Conservation (phyloP, 2,888 invertebrate species). For the Kuschelorhynchus macadamiae region DNA sequence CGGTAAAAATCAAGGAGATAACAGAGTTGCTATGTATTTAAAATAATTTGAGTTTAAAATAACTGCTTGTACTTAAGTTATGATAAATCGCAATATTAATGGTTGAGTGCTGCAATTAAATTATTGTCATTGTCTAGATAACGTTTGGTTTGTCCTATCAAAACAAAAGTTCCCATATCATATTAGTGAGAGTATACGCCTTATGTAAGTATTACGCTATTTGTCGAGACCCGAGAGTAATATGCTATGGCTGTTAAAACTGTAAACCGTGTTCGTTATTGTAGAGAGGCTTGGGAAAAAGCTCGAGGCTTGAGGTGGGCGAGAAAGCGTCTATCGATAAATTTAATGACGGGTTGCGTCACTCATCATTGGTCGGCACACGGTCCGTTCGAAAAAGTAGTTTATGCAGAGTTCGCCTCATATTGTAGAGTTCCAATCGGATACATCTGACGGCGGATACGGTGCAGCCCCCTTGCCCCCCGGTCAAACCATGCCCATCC, state of each 20-base stretch:
- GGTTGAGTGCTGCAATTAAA: too few relatives aligned
- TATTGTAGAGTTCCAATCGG: conserved; percentile 64
- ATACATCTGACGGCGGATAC: conserved; percentile 63
- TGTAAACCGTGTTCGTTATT: conserved; percentile 43
- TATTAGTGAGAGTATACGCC: conserved; percentile 3
- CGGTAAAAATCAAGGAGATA: too few relatives aligned
- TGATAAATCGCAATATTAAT: too few relatives aligned
- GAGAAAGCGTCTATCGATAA: conserved; percentile 61
- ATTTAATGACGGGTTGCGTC: conserved; percentile 69
- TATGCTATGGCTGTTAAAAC: conserved; percentile 50
- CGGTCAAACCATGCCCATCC: conserved; percentile 55
- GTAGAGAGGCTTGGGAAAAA: conserved; percentile 59
- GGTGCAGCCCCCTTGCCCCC: conserved; percentile 55
- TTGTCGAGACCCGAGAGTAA: conserved; percentile 42
- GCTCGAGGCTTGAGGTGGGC: conserved; percentile 56
- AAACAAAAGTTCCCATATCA: too few relatives aligned
- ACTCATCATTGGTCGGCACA: conserved; percentile 66
- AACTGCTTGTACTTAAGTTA: too few relatives aligned
- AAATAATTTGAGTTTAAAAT: too few relatives aligned
- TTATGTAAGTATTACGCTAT: conserved; percentile 43
- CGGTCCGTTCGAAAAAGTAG: conserved; percentile 63
- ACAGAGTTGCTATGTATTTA: too few relatives aligned
- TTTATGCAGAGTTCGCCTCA: conserved; percentile 2
- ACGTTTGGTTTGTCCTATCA: too few relatives aligned
- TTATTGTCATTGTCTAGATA: too few relatives aligned